Evolutionary conservation across 1,140 invertebrate genomes (phyloP), one percentile per base, ranked within the genome.

Genomic region (Drosophila fuyamai): DNA sequence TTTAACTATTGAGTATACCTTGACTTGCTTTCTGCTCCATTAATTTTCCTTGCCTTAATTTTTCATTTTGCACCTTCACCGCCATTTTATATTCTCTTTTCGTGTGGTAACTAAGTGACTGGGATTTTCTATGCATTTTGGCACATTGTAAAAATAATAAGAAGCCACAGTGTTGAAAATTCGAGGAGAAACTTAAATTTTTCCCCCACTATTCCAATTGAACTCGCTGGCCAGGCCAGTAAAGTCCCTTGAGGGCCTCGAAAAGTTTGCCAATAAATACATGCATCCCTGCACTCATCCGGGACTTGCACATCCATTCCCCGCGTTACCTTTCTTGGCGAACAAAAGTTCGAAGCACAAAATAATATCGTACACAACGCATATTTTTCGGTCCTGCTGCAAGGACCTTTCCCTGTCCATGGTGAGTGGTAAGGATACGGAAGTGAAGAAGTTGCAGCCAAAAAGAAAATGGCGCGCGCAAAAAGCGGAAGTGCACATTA

Each of bases 401-500:
- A 55, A 47, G 53, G 51, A 44, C 56, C 56, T 46, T 13, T 10
- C 60, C 36, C 53, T 53, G 32, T 53, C 41, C 66, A 55, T 16
- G 50, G 41, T 35, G 63, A 70, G 66, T 67, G 47, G 47, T 36
- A 16, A 14, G 48, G 50, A 53, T 53, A 53, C 50, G 50, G 32
- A 46, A 70, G 62, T 32, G 67, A 27, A 29, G 40, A 47, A 29
- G 75, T 71, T 13, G 44, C 32, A 55, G 51, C 44, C 46, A 72
- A 79, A 83, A 83, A 84, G 81, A 84, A 84, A 84, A 85, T 83
- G 73, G 81, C 81, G 77, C 63, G 71, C 73, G 46, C 44, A 72
- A 71, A 84, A 84, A 84, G 81, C 81, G 81, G 81, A 84, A 85
- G 81, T 84, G 81, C 81, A 85, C 81, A 84, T 84, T 84, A 85